Conservation (phyloP, 2,888 invertebrate genomes). For the Bursaphelenchus okinawaensis region DNA sequence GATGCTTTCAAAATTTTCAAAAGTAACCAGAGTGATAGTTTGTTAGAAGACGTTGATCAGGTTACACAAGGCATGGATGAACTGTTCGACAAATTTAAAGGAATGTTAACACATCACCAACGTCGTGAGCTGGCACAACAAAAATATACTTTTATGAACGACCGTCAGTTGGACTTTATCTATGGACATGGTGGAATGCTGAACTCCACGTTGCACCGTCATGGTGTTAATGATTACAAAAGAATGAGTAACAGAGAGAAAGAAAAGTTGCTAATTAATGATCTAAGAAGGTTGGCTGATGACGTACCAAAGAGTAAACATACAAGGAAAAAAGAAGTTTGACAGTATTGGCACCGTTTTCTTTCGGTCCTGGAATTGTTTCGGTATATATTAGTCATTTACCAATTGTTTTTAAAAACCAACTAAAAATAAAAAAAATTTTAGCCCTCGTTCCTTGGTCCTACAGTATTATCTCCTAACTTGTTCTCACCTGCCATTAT, state of each 20-base stretch:
- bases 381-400: slow-evolving; percentile 1
- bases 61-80: slow-evolving; percentile 2
- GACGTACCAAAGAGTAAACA: background rate
- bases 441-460: slow-evolving; percentile 36
- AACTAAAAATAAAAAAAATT: slow-evolving; percentile 3
- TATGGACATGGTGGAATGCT: slow-evolving; percentile 29
- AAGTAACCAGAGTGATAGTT: slow-evolving; percentile 1
- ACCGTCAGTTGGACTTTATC: slow-evolving; percentile 31
- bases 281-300: background rate
- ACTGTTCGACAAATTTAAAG: slow-evolving; percentile 2
- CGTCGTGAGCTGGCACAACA: slow-evolving; percentile 28
- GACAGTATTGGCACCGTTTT: slow-evolving; percentile 22
- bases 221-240: background rate
- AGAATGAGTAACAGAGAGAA: background rate
- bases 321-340: slow-evolving; percentile 1
- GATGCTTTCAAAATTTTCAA: slow-evolving; percentile 34
- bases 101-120: slow-evolving; percentile 3
- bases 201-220: background rate
- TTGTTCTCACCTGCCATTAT: slow-evolving; percentile 39
- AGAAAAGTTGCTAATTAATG: background rate
- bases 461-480: slow-evolving; percentile 38
- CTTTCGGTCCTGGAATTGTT: slow-evolving; percentile 16
- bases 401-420: background rate
- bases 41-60: slow-evolving; percentile 9
- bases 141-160: slow-evolving; percentile 38